Percentiles rank a stretch among this genome's conserved stretches.
These are phyloP conservation scores for Catocala fraxini DNA, from an alignment of 2,888 invertebrate species.

Conservation along the genomic window DNA sequence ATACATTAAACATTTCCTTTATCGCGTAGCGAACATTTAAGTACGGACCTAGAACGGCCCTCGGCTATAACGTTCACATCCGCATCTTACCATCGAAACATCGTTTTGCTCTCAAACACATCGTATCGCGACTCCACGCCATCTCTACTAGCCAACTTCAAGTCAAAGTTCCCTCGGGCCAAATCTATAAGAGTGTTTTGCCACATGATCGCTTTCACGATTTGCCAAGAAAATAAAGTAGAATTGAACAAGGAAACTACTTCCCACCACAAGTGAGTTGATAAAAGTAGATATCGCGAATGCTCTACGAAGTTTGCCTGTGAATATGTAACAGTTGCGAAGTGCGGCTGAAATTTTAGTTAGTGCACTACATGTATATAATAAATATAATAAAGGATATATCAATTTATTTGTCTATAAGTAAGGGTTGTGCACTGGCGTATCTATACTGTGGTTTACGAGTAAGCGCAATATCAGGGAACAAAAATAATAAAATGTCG, in stretches of 20 bases:
- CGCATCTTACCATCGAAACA: constrained; percentile 74
- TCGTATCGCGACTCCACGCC: constrained; percentile 59
- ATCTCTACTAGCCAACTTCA: constrained; percentile 66
- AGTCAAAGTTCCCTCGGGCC: constrained; percentile 84
- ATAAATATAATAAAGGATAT: constrained; percentile 3
- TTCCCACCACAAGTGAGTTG: constrained; percentile 73
- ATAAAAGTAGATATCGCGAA: constrained; percentile 68
- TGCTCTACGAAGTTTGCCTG: constrained; percentile 60
- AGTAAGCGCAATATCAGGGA: too few relatives aligned
- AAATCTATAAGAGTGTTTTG: constrained; percentile 86
- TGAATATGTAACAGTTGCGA: constrained; percentile 69
- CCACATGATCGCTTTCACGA: constrained; percentile 86
- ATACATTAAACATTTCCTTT: constrained; percentile 44
- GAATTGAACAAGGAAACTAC: constrained; percentile 73
- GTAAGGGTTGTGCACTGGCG: too few relatives aligned
- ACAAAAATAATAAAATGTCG: too few relatives aligned
- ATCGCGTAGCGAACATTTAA: constrained; percentile 31
- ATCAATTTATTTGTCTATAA: too few relatives aligned
- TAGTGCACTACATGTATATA: constrained; percentile 42
- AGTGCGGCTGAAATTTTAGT: constrained; percentile 31
- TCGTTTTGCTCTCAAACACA: constrained; percentile 85
- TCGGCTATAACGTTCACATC: constrained; percentile 72
- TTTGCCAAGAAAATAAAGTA: constrained; percentile 85
- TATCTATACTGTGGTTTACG: too few relatives aligned
- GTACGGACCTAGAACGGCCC: constrained; percentile 58